Percentiles rank a stretch among this genome's conserved stretches.
phyloP scores from a whole-genome alignment of 2,113 vertebrate genomes.

The Trachemys scripta region DNA sequence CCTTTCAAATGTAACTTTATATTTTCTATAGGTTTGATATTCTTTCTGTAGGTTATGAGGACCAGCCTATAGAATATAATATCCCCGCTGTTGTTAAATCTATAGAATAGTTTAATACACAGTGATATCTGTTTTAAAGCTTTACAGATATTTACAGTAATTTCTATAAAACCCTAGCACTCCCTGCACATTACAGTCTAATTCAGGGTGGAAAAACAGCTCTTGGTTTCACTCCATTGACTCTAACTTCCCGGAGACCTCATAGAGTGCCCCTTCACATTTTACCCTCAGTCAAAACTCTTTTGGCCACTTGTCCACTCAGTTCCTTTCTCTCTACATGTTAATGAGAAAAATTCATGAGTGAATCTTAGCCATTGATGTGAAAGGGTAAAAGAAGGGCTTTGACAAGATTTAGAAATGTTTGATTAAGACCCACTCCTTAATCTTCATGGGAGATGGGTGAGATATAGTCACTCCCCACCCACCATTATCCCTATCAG shows the following conservation, averaged over 20 bases:
- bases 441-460: neutral
- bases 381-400: neutral
- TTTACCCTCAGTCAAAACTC: neutral
- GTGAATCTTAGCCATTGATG: neutral
- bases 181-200: neutral
- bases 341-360: neutral
- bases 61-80: fast-evolving
- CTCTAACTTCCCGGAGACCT: neutral
- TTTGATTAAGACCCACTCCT: neutral
- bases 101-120: neutral
- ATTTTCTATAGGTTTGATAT: neutral
- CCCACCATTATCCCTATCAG: neutral
- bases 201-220: neutral
- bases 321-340: neutral
- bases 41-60: neutral
- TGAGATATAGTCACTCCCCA: fast-evolving
- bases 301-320: neutral
- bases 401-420: neutral
- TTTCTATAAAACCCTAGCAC: neutral
- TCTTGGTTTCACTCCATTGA: neutral
- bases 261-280: neutral
- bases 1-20: neutral
- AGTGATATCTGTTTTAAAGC: neutral
- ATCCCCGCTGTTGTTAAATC: neutral
- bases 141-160: neutral